These are phyloP conservation scores for Orgyia antiqua DNA, from an alignment of 2,888 invertebrate species.

Conservation along the genomic window DNA sequence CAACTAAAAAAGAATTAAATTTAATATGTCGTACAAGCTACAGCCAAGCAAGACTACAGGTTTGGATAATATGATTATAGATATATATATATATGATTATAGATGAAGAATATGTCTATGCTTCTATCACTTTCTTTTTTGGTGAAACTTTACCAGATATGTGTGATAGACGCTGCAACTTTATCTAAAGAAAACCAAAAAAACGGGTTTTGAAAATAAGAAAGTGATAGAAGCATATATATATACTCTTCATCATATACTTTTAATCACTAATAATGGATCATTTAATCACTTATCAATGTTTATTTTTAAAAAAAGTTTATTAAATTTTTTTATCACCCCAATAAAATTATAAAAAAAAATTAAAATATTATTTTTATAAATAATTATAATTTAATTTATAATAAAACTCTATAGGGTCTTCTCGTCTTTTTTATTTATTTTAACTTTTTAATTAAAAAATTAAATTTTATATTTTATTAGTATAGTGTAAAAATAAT, in stretches of 20 bases:
- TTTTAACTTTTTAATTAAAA: constrained; percentile 81
- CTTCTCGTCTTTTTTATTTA: constrained; percentile 84
- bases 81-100: background rate
- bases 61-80: background rate
- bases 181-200: too few species aligned
- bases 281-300: constrained; percentile 67
- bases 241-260: too few species aligned
- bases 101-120: too few species aligned
- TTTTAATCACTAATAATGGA: constrained; percentile 80
- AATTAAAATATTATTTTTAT: constrained; percentile 40
- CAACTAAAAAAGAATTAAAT: too few species aligned
- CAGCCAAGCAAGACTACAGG: background rate
- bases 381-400: constrained; percentile 57
- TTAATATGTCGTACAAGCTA: too few species aligned
- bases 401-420: constrained; percentile 85
- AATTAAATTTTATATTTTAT: constrained; percentile 58
- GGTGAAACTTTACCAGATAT: too few species aligned
- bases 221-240: too few species aligned
- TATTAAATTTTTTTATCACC: constrained; percentile 54
- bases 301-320: constrained; percentile 56
- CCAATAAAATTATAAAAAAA: constrained; percentile 76
- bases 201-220: too few species aligned
- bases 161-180: too few species aligned
- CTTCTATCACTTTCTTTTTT: background rate
- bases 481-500: constrained; percentile 81